Evolutionary conservation across 2,888 invertebrate genomes (phyloP), one percentile per base, ranked within the genome.

Genomic region (Xylota segnis): DNA sequence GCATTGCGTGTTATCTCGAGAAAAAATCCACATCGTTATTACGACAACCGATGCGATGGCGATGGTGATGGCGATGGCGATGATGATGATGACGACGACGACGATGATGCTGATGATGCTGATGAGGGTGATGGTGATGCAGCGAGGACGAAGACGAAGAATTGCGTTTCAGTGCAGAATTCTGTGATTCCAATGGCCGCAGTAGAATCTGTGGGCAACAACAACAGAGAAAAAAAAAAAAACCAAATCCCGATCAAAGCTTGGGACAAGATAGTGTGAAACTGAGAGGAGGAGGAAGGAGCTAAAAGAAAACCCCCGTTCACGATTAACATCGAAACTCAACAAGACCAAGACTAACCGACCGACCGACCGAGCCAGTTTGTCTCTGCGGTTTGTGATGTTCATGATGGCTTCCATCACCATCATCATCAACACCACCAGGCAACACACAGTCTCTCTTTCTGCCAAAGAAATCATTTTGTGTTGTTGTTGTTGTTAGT

Each of bases 341-440:
- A 83, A 87, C 87, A 74, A 87, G 83, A 83, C 83, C 70, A 72
- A 63, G 23, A 61, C 70, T 23, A 45, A 74, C 27, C 71, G 61
- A 52, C 34, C 27, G 58, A 40, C 79, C 74, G 56, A 81, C 79
- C 88, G 87, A 89, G 88, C 88, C 88, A 86, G 84, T 91, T 90
- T 90, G 90, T 91, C 88, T 90, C 90, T 90, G 90, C 90, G 90
- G 88, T 90, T 90, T 89, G 90, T 88, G 89, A 89, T 88, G 89
- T 89, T 89, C 91, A 90, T 91, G 91, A 90, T 90, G 90, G 90
- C 91, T 91, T 91, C 90, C 90, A 91, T 90, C 90, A 90, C 90
- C 90, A 90, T 89, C 90, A 89, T 88, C 88, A 88, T 87, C 87
- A 87, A 87, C 87, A 87, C 87, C 88, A 90, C 87, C 88, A 90